Percentiles rank a stretch among this genome's conserved stretches.
phyloP scores from a whole-genome alignment of 1,140 invertebrate species.

The Stratiolaelaps scimitus region DNA sequence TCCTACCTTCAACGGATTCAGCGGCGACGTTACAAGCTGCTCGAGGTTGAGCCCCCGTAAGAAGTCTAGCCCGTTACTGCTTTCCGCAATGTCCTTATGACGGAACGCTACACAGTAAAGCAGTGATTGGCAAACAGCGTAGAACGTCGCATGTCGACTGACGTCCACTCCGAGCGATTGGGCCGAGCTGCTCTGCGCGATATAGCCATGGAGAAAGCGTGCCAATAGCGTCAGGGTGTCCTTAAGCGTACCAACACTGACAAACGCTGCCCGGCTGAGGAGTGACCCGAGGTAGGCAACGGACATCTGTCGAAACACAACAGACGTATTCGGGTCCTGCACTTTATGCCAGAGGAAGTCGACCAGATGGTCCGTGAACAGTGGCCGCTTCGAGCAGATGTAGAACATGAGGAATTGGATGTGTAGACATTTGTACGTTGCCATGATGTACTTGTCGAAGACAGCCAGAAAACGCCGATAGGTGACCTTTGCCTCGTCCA shows the following conservation, averaged over 20 bases:
- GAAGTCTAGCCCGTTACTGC: constrained; percentile 49
- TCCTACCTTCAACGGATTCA: constrained; percentile 73
- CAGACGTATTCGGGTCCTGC: constrained; percentile 50
- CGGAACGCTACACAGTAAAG: constrained; percentile 81
- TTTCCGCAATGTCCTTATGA: constrained; percentile 62
- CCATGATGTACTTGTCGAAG: constrained; percentile 60
- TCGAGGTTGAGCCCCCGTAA: constrained; percentile 65
- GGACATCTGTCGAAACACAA: constrained; percentile 54
- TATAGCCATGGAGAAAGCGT: constrained; percentile 61
- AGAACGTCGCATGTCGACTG: constrained; percentile 67
- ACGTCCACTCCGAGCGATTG: constrained; percentile 44
- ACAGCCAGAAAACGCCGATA: constrained; percentile 46
- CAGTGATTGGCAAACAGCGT: constrained; percentile 71
- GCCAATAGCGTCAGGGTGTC: constrained; percentile 52
- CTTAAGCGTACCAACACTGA: constrained; percentile 52
- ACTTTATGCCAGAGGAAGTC: constrained; percentile 61
- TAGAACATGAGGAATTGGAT: constrained; percentile 68
- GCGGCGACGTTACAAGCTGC: constrained; percentile 61
- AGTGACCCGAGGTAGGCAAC: constrained; percentile 62
- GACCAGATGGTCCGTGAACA: constrained; percentile 54
- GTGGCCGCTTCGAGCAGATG: constrained; percentile 53
- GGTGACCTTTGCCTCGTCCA: constrained; percentile 42
- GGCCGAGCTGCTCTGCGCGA: constrained; percentile 45
- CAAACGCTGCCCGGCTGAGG: constrained; percentile 53
- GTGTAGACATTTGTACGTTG: constrained; percentile 57